Evolutionary conservation across 2,113 vertebrate genomes (phyloP).

Genomic region (Chascanopsetta lugubris): DNA sequence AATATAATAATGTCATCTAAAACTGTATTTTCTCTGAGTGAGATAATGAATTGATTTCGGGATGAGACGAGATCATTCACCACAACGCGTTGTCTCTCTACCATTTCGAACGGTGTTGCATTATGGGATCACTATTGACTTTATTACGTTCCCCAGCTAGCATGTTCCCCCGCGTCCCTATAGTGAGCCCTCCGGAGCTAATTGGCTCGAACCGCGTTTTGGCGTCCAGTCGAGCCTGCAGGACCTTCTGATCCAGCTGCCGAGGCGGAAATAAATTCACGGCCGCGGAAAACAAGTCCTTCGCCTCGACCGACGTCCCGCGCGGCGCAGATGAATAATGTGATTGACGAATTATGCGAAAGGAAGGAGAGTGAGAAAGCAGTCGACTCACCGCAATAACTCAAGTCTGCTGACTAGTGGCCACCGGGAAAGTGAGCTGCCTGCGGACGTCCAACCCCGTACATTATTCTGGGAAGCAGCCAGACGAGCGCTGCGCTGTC

Average conservation of each 20-base stretch:
- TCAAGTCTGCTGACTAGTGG: background rate
- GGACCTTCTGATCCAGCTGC: background rate
- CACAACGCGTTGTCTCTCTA: no score
- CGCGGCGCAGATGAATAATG: background rate
- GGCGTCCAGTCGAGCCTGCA: background rate
- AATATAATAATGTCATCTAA: no score
- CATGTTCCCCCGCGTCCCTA: no score
- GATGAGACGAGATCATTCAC: no score
- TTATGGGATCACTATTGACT: background rate
- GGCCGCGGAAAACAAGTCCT: background rate
- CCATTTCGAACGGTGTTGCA: background rate
- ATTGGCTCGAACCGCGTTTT: background rate
- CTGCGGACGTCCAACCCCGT: background rate
- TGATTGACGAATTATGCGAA: background rate
- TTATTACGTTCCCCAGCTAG: background rate
- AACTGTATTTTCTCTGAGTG: no score
- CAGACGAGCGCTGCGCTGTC: background rate
- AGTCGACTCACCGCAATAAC: background rate
- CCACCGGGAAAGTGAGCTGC: conserved; percentile 1
- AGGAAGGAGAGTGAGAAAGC: background rate
- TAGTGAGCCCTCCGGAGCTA: background rate
- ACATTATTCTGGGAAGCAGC: background rate
- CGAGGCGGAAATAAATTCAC: background rate
- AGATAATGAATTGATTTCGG: no score
- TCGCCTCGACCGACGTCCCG: background rate